Percentiles rank a stretch among this genome's conserved stretches.
These are phyloP conservation scores for Cynocephalus volans DNA, from an alignment of 2,113 vertebrate genomes.

Conservation along the genomic window DNA sequence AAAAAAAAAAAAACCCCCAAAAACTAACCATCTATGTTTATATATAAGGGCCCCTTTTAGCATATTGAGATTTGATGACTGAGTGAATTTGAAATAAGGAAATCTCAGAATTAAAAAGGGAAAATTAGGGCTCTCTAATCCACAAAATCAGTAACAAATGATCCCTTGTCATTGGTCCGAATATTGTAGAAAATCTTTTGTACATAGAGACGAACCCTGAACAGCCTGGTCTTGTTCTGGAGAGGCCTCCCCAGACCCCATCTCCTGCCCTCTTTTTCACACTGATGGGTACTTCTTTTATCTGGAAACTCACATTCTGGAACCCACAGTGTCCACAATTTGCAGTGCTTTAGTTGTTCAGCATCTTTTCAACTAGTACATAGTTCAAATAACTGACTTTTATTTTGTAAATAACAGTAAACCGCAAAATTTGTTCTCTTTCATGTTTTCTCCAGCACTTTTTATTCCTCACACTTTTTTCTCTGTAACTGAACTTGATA, in stretches of 20 bases:
- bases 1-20: background rate
- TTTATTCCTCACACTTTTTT: background rate
- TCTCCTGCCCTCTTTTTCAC: background rate
- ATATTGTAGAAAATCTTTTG: background rate
- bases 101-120: background rate
- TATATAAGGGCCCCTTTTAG: background rate
- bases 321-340: background rate
- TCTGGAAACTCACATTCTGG: too few species aligned
- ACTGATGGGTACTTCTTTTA: background rate
- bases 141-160: background rate
- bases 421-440: background rate
- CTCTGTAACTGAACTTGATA: background rate
- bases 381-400: background rate
- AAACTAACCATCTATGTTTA: background rate
- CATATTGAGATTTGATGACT: background rate
- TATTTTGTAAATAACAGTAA: background rate
- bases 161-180: background rate
- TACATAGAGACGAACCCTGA: too few species aligned
- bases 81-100: background rate
- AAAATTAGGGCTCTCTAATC: background rate
- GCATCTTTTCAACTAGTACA: background rate
- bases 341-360: background rate
- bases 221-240: too few species aligned
- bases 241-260: background rate
- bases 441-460: background rate